Base-by-base conservation (phyloP, 2,797 vertebrate genomes). In the Gallirallus australis region DNA sequence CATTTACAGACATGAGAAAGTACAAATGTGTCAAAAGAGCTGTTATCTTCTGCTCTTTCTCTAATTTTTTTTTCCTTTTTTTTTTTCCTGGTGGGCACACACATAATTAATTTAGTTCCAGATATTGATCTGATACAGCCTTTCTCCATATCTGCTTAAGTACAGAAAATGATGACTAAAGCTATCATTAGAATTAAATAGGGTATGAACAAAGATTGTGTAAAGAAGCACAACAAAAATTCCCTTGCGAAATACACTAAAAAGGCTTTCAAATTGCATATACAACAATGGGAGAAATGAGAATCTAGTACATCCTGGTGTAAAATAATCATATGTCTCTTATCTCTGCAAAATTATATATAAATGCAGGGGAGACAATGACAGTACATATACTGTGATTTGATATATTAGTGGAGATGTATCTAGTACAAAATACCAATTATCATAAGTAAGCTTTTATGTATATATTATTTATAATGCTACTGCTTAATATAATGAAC, bases 11-110 rank as follows among this genome's bases (percentile, higher is more conserved):
- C 15, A 63, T 30, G 2, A 76, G 6, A 66, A 56, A 48, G 23
- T 42, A 69, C 3, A 72, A 81, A 61, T 63, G 7, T 63, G 18
- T 7, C 19, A 66, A 75, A 84, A 69, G 0, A 8, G 5, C 18
- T 82, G 5, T 50, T 63, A 15, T 64, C 3, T 89, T 60, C 25
- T 27, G 2, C 2, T 77, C 2, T 35, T 27, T 63, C 12, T 57
- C 12, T 48, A 2, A 12, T 2, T 12, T 1, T 16, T 10, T 15
- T 12, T 12, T 6, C 4, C 8, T 31, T 27, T 37, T 6, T 19
- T 10, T 7, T 30, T 31, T 30, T 28, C 21, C 20, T 33, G 8
- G 3, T 20, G 3, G 4, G 4, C 1, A 30, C 16, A 39, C 6
- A 35, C 23, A 25, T n/a, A 77, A 56, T 42, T 5, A 63, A 33